Evolutionary conservation across 2,888 invertebrate species (phyloP).

Genomic region (Parnassius smintheus): DNA sequence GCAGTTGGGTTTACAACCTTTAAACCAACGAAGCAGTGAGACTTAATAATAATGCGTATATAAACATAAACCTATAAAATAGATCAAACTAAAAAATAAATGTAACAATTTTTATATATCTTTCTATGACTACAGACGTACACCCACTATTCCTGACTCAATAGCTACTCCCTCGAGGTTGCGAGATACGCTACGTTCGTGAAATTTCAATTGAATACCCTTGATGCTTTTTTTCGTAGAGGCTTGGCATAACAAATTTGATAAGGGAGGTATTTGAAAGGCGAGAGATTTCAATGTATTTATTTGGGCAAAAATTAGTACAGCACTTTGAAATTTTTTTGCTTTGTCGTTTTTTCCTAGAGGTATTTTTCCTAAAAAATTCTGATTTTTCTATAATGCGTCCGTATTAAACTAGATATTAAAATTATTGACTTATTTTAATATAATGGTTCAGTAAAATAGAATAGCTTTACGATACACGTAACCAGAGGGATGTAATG

Average conservation of each 20-base stretch:
- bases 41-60: no score
- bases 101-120: slow-evolving; percentile 5
- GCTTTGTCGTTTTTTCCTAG: no score
- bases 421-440: no score
- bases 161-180: slow-evolving; percentile 22
- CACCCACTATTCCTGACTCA: slow-evolving; percentile 22
- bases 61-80: no score
- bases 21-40: no score
- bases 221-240: slow-evolving; percentile 28
- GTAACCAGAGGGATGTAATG: no score
- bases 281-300: slow-evolving; percentile 26
- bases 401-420: no score
- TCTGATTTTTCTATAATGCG: no score
- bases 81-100: slow-evolving; percentile 20
- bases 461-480: no score
- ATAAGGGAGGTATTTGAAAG: slow-evolving; percentile 28
- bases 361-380: no score
- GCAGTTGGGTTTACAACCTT: no score
- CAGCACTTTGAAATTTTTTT: slow-evolving; percentile 18
- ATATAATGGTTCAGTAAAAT: no score
- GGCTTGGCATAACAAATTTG: slow-evolving; percentile 31
- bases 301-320: slow-evolving; percentile 25
- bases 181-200: slow-evolving; percentile 26
- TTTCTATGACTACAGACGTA: slow-evolving; percentile 7
- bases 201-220: slow-evolving; percentile 29